Base-by-base conservation (phyloP, 2,797 vertebrate genomes). In the Ambastaia sidthimunki region DNA sequence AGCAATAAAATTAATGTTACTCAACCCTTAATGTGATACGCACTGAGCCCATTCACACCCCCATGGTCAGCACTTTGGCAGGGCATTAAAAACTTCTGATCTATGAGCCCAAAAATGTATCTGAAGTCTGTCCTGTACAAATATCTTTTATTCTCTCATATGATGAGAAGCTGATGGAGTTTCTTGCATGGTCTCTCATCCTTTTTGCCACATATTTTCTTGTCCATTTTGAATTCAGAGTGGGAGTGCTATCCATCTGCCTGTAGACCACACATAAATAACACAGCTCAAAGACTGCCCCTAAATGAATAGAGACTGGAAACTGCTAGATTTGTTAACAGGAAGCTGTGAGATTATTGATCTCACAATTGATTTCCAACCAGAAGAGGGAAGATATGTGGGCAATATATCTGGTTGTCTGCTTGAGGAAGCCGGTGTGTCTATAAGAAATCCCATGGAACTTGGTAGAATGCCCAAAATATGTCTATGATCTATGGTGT, bases 301-400 rank as follows among this genome's bases (percentile, higher is more conserved):
- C 79, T 72, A 78, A 85, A 88, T 84, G 80, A 80, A 84, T 84
- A 75, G 82, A 72, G 80, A 78, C 71, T 52, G 76, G 83, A 85
- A 89, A 86, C 86, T 83, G 79, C 11, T 74, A 85, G 86, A 86
- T 87, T 85, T 85, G 80, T 88, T 82, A 77, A 82, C 73, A 87
- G 82, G 84, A 78, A 82, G 81, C 78, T 71, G 70, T 71, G 84
- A 78, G 78, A 86, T 89, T 88, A 92, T 92, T 87, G 89, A 92
- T 87, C 83, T 44, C 21, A 48, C 6, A 81, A 92, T 92, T 83
- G 91, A 93, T 92, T 92, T 91, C 82, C 74, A 85, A 80, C 76
- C 81, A 87, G 66, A 71, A 66, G 80, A 73, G 76, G 82, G 80
- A 87, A 74, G 77, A 87, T 57, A 73, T 87, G 82, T 41, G 75